Evolutionary conservation across 2,888 invertebrate genomes (phyloP).

Genomic region (Heteromurus nitidus): DNA sequence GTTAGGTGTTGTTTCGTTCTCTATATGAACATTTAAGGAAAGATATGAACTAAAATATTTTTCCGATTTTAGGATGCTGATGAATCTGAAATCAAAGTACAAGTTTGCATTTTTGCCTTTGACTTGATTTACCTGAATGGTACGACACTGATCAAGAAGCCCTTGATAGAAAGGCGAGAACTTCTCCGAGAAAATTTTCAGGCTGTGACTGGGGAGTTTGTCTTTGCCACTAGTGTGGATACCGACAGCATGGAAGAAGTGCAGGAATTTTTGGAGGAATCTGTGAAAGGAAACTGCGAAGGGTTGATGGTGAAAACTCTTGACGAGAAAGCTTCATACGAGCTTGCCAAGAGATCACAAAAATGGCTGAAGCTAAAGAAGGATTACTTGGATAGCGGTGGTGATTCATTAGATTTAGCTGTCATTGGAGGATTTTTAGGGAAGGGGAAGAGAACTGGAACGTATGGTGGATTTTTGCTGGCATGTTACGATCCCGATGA

Average conservation of each 20-base stretch:
- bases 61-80: conserved; percentile 81
- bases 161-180: conserved; percentile 85
- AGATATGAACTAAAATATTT: conserved; percentile 5
- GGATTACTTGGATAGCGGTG: conserved; percentile 96
- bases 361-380: conserved; percentile 98
- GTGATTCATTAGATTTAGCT: conserved; percentile 96
- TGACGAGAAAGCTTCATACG: conserved; percentile 91
- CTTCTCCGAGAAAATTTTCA: conserved; percentile 83
- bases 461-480: conserved; percentile 95
- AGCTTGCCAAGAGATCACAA: conserved; percentile 94
- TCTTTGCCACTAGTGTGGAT: conserved; percentile 89
- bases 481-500: conserved; percentile 93
- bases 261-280: conserved; percentile 93
- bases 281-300: conserved; percentile 97
- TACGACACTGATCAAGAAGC: conserved; percentile 85
- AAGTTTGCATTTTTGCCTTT: conserved; percentile 97
- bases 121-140: conserved; percentile 96
- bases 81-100: conserved; percentile 86
- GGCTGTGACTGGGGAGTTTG: conserved; percentile 84
- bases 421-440: conserved; percentile 96
- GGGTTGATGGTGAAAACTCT: conserved; percentile 99
- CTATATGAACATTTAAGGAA: background rate
- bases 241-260: conserved; percentile 92
- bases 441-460: conserved; percentile 93
- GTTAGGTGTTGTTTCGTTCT: background rate